Percentiles rank a stretch among this genome's conserved stretches.
Conservation (phyloP, 2,888 invertebrate genomes). For the Creontiades dilutus region DNA sequence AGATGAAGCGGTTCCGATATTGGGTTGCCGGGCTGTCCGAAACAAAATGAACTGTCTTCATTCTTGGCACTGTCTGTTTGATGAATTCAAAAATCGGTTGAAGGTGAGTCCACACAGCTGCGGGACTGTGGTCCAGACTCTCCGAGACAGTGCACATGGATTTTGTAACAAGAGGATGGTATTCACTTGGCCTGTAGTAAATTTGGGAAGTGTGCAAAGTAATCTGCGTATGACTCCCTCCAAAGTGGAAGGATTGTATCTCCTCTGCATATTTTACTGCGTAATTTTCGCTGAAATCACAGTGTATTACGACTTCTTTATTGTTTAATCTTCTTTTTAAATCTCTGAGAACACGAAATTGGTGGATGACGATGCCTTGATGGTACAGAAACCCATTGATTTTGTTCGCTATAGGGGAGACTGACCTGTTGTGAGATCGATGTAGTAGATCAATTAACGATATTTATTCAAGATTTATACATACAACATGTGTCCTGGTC, state of each 20-base stretch:
- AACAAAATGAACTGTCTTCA: too few species aligned
- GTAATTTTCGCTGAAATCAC: slow-evolving; percentile 78
- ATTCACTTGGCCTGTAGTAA: background rate
- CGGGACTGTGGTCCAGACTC: background rate
- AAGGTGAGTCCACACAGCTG: too few species aligned
- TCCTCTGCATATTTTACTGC: background rate
- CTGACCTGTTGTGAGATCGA: too few species aligned
- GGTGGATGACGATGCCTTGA: background rate
- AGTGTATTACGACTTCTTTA: slow-evolving; percentile 76
- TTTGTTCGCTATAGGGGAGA: too few species aligned
- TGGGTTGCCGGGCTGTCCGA: too few species aligned
- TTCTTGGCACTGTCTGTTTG: background rate
- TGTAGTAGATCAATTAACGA: too few species aligned
- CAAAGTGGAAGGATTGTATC: slow-evolving; percentile 38
- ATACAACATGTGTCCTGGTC: too few species aligned
- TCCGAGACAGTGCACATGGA: background rate
- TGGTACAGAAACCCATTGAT: slow-evolving; percentile 14
- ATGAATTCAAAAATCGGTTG: background rate
- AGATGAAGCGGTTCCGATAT: too few species aligned
- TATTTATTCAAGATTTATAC: too few species aligned
- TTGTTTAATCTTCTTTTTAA: slow-evolving; percentile 74
- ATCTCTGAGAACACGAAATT: slow-evolving; percentile 62
- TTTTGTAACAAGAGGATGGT: background rate
- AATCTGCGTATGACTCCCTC: slow-evolving; percentile 20
- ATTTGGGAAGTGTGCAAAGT: slow-evolving; percentile 13